These are phyloP conservation scores for Patella ulyssiponensis DNA, from an alignment of 2,888 invertebrate species.

Conservation along the genomic window DNA sequence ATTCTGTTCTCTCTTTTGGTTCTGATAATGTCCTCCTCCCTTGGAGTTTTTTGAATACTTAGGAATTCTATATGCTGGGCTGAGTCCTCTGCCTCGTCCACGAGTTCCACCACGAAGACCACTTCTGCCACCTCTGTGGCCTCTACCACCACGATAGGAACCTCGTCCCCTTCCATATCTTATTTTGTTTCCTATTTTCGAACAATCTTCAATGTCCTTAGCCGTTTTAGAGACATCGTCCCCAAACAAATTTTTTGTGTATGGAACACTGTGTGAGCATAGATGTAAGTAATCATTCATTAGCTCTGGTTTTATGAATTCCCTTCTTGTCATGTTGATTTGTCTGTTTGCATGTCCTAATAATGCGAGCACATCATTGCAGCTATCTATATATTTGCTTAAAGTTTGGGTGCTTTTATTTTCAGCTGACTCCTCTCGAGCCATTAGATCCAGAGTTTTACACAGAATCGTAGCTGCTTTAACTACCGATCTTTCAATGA, in stretches of 20 bases:
- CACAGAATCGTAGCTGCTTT: slow-evolving; percentile 31
- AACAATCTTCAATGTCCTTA: not conserved
- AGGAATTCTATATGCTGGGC: no score
- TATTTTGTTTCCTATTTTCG: not conserved
- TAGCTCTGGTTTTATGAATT: slow-evolving; percentile 29
- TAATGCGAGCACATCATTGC: slow-evolving; percentile 30
- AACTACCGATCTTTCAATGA: slow-evolving; percentile 23
- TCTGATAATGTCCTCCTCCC: no score
- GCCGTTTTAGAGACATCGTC: slow-evolving; percentile 12
- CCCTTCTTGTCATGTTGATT: slow-evolving; percentile 27
- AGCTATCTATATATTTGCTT: slow-evolving; percentile 26
- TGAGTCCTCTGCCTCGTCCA: no score
- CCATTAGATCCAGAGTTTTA: slow-evolving; percentile 32
- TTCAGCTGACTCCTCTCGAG: slow-evolving; percentile 18
- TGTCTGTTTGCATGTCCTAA: slow-evolving; percentile 37
- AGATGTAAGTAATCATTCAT: slow-evolving; percentile 24
- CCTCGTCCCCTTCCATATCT: no score
- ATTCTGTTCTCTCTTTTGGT: no score
- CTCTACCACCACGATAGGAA: no score
- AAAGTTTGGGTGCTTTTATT: slow-evolving; percentile 24
- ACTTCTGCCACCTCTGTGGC: no score
- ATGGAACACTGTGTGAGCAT: slow-evolving; percentile 23
- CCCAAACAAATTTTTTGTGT: slow-evolving; percentile 30
- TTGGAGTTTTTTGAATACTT: no score
- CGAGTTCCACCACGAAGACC: no score